A percentile compares a stretch with the other conserved stretches of the same genome.
phyloP scores from a whole-genome alignment of 2,797 vertebrate species.

The Cygnus olor region DNA sequence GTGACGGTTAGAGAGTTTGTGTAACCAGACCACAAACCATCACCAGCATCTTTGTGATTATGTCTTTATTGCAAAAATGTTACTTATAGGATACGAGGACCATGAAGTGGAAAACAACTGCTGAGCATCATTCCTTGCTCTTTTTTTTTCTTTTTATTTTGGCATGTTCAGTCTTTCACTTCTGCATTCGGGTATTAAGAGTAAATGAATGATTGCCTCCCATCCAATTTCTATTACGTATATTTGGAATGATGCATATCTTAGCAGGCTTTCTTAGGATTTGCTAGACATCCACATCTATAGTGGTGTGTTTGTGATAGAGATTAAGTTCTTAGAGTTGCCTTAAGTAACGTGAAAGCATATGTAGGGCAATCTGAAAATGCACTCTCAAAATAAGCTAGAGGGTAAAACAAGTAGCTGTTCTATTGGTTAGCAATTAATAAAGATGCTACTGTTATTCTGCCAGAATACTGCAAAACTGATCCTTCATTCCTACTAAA shows the following conservation, averaged over 20 bases:
- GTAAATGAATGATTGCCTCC: neutral
- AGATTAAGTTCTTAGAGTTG: neutral
- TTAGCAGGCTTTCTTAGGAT: neutral
- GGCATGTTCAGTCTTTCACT: neutral
- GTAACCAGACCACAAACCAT: neutral
- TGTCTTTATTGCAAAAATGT: neutral
- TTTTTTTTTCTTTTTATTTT: neutral
- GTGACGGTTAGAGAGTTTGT: neutral
- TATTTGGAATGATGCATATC: neutral
- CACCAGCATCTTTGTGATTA: neutral
- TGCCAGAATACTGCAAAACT: neutral
- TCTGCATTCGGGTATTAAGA: neutral
- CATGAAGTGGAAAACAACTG: neutral
- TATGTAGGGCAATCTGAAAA: neutral
- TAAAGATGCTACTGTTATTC: neutral
- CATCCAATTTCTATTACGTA: neutral
- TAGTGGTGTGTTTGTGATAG: neutral
- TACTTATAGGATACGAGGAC: neutral
- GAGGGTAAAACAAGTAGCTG: neutral
- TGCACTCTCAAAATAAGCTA: neutral
- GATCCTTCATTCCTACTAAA: neutral
- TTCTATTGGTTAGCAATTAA: neutral
- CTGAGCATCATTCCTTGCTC: neutral
- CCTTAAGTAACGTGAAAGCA: neutral
- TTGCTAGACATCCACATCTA: neutral